phyloP scores from a whole-genome alignment of 2,797 vertebrate genomes.

The Lophius americanus region DNA sequence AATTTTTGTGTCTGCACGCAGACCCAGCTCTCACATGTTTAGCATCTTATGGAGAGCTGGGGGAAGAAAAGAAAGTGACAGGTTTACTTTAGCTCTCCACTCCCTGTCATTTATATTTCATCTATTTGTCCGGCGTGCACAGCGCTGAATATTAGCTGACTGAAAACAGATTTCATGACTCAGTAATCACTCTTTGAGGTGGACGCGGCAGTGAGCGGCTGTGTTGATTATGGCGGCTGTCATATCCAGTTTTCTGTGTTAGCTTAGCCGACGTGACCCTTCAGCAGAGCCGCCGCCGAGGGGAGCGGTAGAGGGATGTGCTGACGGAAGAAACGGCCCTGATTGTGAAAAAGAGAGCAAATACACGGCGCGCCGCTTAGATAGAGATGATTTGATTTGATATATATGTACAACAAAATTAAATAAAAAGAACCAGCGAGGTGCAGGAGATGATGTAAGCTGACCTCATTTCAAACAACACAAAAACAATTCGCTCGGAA shows the following conservation, averaged over 20 bases:
- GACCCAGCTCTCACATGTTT: slow-evolving; percentile 26
- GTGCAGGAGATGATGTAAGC: slow-evolving; percentile 3
- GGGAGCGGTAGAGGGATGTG: slow-evolving; percentile 51
- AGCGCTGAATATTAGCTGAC: slow-evolving; percentile 58
- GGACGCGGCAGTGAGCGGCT: slow-evolving; percentile 39
- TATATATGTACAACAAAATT: slow-evolving; percentile 51
- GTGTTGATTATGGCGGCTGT: slow-evolving; percentile 64
- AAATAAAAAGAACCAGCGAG: slow-evolving; percentile 34
- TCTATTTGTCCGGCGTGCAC: slow-evolving; percentile 35
- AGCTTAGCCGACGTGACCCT: slow-evolving; percentile 37
- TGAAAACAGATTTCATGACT: slow-evolving; percentile 63
- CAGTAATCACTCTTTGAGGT: slow-evolving; percentile 47
- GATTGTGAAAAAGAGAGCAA: slow-evolving; percentile 57
- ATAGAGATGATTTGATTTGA: slow-evolving; percentile 55
- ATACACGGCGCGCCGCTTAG: slow-evolving; percentile 25
- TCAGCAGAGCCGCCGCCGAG: slow-evolving; percentile 51
- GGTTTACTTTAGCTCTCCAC: slow-evolving; percentile 53
- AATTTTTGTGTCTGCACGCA: slow-evolving; percentile 48
- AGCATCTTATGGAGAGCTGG: slow-evolving; percentile 18
- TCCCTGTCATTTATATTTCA: slow-evolving; percentile 45
- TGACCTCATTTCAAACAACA: slow-evolving; percentile 21
- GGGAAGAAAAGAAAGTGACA: slow-evolving; percentile 13
- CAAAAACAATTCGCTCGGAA: slow-evolving; percentile 19
- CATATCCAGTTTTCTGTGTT: slow-evolving; percentile 59
- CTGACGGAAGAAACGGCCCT: slow-evolving; percentile 45